A percentile compares a stretch with the other conserved stretches of the same genome.
phyloP scores from a whole-genome alignment of 2,888 invertebrate species.

The Selenia dentaria region DNA sequence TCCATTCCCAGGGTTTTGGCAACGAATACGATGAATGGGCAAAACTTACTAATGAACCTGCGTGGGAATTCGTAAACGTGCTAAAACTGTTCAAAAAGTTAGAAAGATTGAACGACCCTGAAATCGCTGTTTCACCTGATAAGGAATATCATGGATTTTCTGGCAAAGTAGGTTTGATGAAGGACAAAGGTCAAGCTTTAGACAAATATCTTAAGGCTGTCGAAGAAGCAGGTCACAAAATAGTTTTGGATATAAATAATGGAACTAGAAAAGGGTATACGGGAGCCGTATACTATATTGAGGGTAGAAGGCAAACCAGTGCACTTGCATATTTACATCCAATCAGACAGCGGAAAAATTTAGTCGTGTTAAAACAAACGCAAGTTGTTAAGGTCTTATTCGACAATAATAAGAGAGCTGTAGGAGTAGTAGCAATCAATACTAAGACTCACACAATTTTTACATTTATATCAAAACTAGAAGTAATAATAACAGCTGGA shows the following conservation, averaged over 20 bases:
- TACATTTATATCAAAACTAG: conserved; percentile 53
- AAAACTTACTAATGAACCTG: conserved; percentile 56
- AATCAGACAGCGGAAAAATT: conserved; percentile 44
- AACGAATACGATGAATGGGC: conserved; percentile 72
- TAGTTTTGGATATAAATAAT: conserved; percentile 55
- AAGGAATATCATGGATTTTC: conserved; percentile 45
- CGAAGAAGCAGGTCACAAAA: conserved; percentile 58
- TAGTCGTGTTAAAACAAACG: conserved; percentile 63
- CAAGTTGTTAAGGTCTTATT: conserved; percentile 72
- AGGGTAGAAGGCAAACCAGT: conserved; percentile 68
- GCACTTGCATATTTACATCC: conserved; percentile 69
- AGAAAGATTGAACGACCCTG: conserved; percentile 50
- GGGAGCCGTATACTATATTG: conserved; percentile 64
- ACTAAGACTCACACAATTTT: conserved; percentile 33
- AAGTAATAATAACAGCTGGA: conserved; percentile 70
- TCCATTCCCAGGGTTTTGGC: conserved; percentile 69
- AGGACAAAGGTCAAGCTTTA: background rate
- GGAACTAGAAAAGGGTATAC: conserved; percentile 63
- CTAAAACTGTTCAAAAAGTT: conserved; percentile 69
- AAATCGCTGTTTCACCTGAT: conserved; percentile 27
- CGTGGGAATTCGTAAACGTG: conserved; percentile 78
- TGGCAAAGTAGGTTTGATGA: conserved; percentile 2
- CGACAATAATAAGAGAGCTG: conserved; percentile 63
- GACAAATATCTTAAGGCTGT: conserved; percentile 4
- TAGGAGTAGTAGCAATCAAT: conserved; percentile 58